Base-by-base conservation (phyloP, 2,888 invertebrate genomes). In the Agrypnus murinus region DNA sequence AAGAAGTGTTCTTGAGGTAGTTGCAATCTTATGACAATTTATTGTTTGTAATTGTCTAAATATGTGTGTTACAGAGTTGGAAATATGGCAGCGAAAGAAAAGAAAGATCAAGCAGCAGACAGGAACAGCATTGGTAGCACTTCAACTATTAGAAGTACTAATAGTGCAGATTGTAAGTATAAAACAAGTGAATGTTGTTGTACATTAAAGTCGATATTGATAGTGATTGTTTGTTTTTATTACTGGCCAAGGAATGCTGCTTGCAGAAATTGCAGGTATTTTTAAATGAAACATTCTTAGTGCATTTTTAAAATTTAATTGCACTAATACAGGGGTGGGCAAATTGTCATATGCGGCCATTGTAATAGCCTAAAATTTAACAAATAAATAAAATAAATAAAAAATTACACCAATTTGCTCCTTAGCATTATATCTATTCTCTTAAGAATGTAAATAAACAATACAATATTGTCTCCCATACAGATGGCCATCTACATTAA, bases 1-100 rank as follows among this genome's bases (percentile, higher is more conserved):
- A 98, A 84, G 97, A 98, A 85, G 97, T 98, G 1, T 97, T 96
- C 83, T 83, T 97, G 58, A 93, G 91, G 94, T 84, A 77, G 40
- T 12, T 25, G 25, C 31, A 2, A 55, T 55, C 15, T 1, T 6
- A n/a, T n/a, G n/a, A n/a, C n/a, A 25, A 25, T 25, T 25, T 3
- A 25, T 25, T 25, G 25, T 25, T 55, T 1, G 12, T 55, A 10
- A 55, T 38, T 57, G 15, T 45, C 32, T 64, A 17, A 4, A 19
- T 15, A 40, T 1, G 38, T 62, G 15, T 65, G 10, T 65, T n/a
- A n/a, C 15, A 75, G 75, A 59, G 73, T 72, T 65, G 73, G 71
- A 19, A 50, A 67, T 57, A 67, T 62, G 60, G 67, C 55, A 19
- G 17, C 45, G 3, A 40, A 66, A 25, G 46, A 64, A 31, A 57